Evolutionary conservation across 2,888 invertebrate genomes (phyloP), one percentile per base, ranked within the genome.

Genomic region (Coremacera marginata): DNA sequence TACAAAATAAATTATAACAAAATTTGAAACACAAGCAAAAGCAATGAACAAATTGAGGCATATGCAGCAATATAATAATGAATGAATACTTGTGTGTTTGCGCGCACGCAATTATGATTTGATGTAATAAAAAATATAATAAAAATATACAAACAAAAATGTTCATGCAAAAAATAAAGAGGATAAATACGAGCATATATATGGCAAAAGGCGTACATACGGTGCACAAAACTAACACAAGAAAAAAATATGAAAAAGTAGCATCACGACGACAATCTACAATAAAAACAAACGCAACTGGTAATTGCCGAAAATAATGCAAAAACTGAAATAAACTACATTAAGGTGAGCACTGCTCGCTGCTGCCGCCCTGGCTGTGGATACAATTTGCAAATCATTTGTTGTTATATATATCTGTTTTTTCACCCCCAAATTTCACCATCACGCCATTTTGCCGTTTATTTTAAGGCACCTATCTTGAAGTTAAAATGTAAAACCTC

Each of bases 401-500:
- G 34, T 22, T 19, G 7, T 55, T 19, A 19, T 55, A 8, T 55
- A 22, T 19, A 55, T 19, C 1, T 22, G 55, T 68, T 68, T 51
- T 11, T 68, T 19, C 22, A 1, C 4, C 44, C 14, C 44, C 5
- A 22, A 44, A 3, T 44, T 22, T 22, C n/a, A 16, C 31, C 70
- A 27, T 1, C 14, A 31, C 51, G 25, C 11, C 3, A 9, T 60
- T n/a, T 19, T 27, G 57, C 57, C 4, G 19, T 60, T 8, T 14
- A 25, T 44, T 44, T 44, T 44, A 60, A 22, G 25, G 25, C 57
- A 60, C 65, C 49, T n/a, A 68, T 37, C 49, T 68, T 68, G 11
- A 37, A 52, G 52, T 81, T 87, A 89, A 79, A 89, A 89, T 68
- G 84, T 84, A 81, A 84, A 89, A 52, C 89, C 89, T 71, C 89